Percentiles rank a stretch among this genome's conserved stretches.
These are phyloP conservation scores for Galleria mellonella DNA, from an alignment of 1,140 invertebrate species.

Conservation along the genomic window DNA sequence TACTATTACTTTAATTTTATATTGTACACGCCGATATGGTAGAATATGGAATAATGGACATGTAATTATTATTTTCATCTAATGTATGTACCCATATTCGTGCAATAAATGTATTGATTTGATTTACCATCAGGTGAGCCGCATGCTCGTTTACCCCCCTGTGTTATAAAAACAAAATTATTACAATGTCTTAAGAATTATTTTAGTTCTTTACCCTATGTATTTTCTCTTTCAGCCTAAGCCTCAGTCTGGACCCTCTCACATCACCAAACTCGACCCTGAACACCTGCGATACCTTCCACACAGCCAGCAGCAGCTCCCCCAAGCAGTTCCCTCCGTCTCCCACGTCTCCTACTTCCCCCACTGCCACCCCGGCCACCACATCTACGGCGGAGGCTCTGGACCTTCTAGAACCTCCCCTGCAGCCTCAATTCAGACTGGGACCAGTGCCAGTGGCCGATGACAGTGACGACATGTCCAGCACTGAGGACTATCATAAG, in stretches of 20 bases:
- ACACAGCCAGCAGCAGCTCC: conserved; percentile 80
- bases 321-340: conserved; percentile 30
- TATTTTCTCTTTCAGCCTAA: conserved; percentile 27
- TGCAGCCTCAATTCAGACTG: conserved; percentile 34
- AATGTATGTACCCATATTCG: too few relatives aligned
- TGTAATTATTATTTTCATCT: too few relatives aligned
- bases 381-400: conserved; percentile 32
- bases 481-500: conserved; percentile 67
- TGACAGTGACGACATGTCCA: conserved; percentile 70
- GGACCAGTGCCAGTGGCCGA: conserved; percentile 34
- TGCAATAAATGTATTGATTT: too few relatives aligned
- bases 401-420: conserved; percentile 4
- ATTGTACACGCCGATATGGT: too few relatives aligned
- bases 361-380: conserved; percentile 19
- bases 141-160: too few relatives aligned
- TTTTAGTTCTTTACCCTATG: neutral
- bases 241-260: conserved; percentile 47
- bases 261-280: conserved; percentile 49
- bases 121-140: too few relatives aligned
- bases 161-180: too few relatives aligned
- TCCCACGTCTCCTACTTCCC: conserved; percentile 38
- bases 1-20: too few relatives aligned
- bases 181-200: too few relatives aligned
- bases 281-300: conserved; percentile 81
- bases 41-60: too few relatives aligned